Evolutionary conservation across 2,888 invertebrate genomes (phyloP).

Genomic region (Eupithecia pulchellata): DNA sequence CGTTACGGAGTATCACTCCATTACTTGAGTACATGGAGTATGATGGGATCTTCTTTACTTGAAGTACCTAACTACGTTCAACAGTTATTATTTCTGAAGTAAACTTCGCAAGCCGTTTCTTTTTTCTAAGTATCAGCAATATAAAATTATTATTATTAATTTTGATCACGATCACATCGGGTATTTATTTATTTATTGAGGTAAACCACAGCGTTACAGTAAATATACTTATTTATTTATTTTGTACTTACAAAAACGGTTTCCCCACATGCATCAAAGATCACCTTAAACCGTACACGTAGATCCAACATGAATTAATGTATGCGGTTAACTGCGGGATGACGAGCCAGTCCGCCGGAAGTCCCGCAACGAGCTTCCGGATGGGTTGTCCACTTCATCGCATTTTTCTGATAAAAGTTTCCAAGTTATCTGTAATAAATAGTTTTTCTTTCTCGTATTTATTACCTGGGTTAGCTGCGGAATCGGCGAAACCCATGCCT

Average conservation of each 20-base stretch:
- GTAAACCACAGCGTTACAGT: too few species aligned
- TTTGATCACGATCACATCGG: background rate
- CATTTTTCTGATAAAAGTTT: slow-evolving; percentile 26
- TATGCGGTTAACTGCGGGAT: slow-evolving; percentile 43
- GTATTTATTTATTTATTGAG: too few species aligned
- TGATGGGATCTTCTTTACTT: background rate
- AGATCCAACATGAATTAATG: slow-evolving; percentile 27
- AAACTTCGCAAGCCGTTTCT: background rate
- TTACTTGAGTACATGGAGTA: background rate
- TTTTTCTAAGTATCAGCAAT: background rate
- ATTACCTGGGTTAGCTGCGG: background rate
- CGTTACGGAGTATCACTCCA: too few species aligned
- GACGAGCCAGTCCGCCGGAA: slow-evolving; percentile 48
- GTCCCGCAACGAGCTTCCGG: slow-evolving; percentile 47
- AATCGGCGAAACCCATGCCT: background rate
- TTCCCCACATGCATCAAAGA: too few species aligned
- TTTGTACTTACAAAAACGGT: too few species aligned
- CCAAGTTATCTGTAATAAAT: slow-evolving; percentile 15
- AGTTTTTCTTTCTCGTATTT: slow-evolving; percentile 11
- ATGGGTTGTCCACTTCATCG: slow-evolving; percentile 38
- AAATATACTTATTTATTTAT: background rate
- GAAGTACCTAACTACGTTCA: background rate
- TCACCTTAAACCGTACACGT: background rate
- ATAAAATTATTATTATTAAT: background rate
- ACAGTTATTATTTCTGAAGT: background rate